Conservation (phyloP, 2,797 vertebrate genomes). For the Eulemur rubriventer region DNA sequence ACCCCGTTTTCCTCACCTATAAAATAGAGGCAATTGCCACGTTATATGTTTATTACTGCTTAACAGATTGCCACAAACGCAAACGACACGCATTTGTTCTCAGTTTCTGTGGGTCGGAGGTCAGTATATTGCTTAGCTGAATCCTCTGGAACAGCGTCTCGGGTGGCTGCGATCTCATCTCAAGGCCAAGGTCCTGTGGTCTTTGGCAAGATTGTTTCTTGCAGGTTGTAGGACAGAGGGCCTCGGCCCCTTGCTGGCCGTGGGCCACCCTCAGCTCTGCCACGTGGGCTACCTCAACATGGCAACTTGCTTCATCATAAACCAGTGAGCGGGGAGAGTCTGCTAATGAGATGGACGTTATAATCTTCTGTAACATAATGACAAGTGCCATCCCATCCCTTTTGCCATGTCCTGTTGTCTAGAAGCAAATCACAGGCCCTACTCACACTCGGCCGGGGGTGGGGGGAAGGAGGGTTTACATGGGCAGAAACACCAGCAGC, state of each 20-base stretch:
- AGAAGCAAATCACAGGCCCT: neutral
- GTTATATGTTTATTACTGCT: neutral
- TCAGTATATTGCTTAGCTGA: fast-evolving
- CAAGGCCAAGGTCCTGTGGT: neutral
- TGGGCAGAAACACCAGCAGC: neutral
- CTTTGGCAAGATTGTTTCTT: neutral
- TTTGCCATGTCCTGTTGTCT: neutral
- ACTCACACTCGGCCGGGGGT: no score
- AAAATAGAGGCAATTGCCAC: no score
- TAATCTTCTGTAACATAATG: fast-evolving
- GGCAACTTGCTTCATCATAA: neutral
- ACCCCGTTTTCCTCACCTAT: neutral
- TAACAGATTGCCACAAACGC: no score
- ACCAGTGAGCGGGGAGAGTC: neutral
- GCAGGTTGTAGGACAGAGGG: neutral
- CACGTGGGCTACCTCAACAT: fast-evolving
- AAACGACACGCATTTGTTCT: fast-evolving
- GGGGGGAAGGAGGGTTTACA: fast-evolving
- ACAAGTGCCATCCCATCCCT: neutral
- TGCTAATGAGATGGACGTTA: no score
- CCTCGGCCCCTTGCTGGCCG: no score
- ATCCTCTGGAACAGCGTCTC: neutral
- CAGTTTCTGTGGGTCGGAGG: neutral
- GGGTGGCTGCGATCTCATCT: fast-evolving
- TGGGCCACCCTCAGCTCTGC: neutral